A percentile compares a stretch with the other conserved stretches of the same genome.
These are phyloP conservation scores for Kryptolebias marmoratus DNA, from an alignment of 2,113 vertebrate genomes.

Conservation along the genomic window DNA sequence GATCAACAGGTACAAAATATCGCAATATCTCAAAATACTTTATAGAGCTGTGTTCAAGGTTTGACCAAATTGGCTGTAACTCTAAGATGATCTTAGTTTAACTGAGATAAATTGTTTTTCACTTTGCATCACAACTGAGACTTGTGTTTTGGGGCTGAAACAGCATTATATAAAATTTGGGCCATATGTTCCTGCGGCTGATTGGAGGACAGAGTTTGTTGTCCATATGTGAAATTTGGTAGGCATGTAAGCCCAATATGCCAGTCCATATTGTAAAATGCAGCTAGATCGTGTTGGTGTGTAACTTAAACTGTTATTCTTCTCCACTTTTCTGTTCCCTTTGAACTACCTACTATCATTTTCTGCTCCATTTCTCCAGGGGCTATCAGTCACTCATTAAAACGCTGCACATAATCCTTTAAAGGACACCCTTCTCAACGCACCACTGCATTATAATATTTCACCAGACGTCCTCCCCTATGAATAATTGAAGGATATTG, in stretches of 20 bases:
- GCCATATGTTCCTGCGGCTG: constrained; percentile 45
- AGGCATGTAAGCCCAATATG: constrained; percentile 10
- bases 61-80: no score
- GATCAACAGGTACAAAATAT: no score
- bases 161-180: constrained; percentile 7
- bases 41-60: no score
- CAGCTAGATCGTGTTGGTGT: neutral
- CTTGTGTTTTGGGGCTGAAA: constrained; percentile 2
- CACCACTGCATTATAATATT: constrained; percentile 31
- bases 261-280: constrained; percentile 12
- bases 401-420: constrained; percentile 15
- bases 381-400: constrained; percentile 44
- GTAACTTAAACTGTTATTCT: neutral
- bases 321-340: neutral
- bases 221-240: constrained; percentile 30
- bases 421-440: constrained; percentile 13
- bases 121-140: neutral
- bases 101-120: neutral
- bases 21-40: no score
- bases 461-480: constrained; percentile 37
- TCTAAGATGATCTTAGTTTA: no score
- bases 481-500: constrained; percentile 69
- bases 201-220: constrained; percentile 21
- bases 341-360: neutral
- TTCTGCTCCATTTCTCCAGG: constrained; percentile 10